These are phyloP conservation scores for Drosophila ananassae DNA, from an alignment of 1,140 invertebrate genomes.

Conservation along the genomic window DNA sequence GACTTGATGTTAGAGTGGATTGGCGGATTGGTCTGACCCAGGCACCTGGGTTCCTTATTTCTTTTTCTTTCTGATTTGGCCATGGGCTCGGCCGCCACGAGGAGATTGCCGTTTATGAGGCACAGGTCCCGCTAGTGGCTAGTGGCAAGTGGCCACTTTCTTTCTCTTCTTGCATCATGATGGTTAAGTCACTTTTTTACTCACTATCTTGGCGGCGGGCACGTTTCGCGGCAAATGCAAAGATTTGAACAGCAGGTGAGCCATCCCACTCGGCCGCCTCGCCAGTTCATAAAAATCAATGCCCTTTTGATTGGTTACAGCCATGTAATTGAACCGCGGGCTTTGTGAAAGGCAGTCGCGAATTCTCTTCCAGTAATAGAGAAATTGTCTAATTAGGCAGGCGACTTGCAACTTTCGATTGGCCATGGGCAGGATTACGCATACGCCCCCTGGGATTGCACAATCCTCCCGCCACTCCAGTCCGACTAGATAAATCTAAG, in stretches of 20 bases:
- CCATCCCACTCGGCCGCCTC: slow-evolving; percentile 44
- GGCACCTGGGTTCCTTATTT: slow-evolving; percentile 42
- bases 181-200: slow-evolving; percentile 26
- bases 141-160: slow-evolving; percentile 60
- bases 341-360: slow-evolving; percentile 62
- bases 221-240: slow-evolving; percentile 74
- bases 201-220: slow-evolving; percentile 48
- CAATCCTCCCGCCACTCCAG: slow-evolving; percentile 25
- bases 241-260: slow-evolving; percentile 78
- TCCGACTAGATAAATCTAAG: slow-evolving; percentile 12
- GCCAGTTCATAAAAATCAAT: slow-evolving; percentile 77
- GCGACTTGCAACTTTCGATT: slow-evolving; percentile 51
- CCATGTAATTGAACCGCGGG: slow-evolving; percentile 57
- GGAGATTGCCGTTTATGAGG: slow-evolving; percentile 73
- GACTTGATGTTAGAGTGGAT: slow-evolving; percentile 45
- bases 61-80: slow-evolving; percentile 29
- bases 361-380: slow-evolving; percentile 55
- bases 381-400: slow-evolving; percentile 77
- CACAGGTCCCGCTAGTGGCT: slow-evolving; percentile 2
- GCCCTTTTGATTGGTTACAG: slow-evolving; percentile 77
- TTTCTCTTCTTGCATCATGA: slow-evolving; percentile 74
- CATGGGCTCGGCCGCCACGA: slow-evolving; percentile 35
- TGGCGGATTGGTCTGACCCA: slow-evolving; percentile 52
- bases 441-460: slow-evolving; percentile 60
- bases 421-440: slow-evolving; percentile 63